Base-by-base conservation (phyloP, 1,140 invertebrate species). In the Brachionus paranguensis region DNA sequence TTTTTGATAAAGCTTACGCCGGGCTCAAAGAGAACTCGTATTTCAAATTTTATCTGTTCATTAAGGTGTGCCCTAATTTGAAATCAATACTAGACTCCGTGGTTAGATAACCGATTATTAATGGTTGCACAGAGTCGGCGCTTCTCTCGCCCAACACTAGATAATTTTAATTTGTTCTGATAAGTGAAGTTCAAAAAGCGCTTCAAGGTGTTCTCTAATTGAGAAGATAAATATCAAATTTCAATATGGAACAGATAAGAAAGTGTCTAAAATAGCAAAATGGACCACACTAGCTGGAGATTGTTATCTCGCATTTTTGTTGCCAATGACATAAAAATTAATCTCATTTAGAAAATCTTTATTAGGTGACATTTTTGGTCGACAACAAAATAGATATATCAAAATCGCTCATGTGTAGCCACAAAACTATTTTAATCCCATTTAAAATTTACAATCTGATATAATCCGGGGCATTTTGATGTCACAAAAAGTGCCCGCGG, bases 391-490 rank as follows among this genome's bases (percentile, higher is more conserved):
- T 41, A 72, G 33, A 72, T 41, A 41, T 72, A 20, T 72, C 17
- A 20, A 72, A 72, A 72, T 72, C 68, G 33, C n/a, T 72, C 68
- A 72, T 72, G 68, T 72, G 68, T 72, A 72, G 43, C 68, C 29
- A 43, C 41, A 72, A 72, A 72, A 33, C 68, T 72, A 72, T 72
- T 72, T 72, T 72, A 72, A 72, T 72, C 68, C 33, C 68, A 72
- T 43, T 68, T 41, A 68, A 41, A 43, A 72, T 72, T 72, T 72
- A 72, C 68, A 72, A 72, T 72, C 68, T 72, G 68, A 72, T 72
- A 72, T 72, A 72, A 72, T 72, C 68, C 41, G 41, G 17, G 68
- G 68, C 43, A 72, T 72, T 72, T 72, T 72, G 65, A 68, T 68
- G 65, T 68, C 65, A 72, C 8, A 41, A 20, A 41, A 12, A n/a